Base-by-base conservation (phyloP, 2,888 invertebrate species). In the Brachyopa scutellaris region DNA sequence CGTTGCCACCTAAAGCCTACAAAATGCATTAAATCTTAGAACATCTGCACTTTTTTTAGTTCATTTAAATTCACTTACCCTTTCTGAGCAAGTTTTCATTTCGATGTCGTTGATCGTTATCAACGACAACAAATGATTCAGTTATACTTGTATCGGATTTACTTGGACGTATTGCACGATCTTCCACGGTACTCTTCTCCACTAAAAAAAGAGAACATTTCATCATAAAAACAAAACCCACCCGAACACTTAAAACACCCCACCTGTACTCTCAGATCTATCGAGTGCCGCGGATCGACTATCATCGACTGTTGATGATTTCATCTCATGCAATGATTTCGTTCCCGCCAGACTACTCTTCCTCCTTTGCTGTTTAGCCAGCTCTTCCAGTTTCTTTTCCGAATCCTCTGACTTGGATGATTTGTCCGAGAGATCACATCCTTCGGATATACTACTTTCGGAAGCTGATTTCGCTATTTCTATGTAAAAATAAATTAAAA, bases 121-220 rank as follows among this genome's bases (percentile, higher is more conserved):
- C 86, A 9, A 97, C 93, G 85, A 97, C 93, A 1, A 97, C 97
- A 90, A 97, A 97, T 19, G 97, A 96, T 88, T 97, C 97, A 0
- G 96, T 96, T 13, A 97, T 92, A 88, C 97, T 97, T 0, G 97
- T 97, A 88, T 97, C 97, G 1, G 97, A 97, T 92, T 97, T 97
- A 90, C 97, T 97, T 6, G 95, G 93, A 55, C 97, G 92, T 86
- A 97, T 92, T 36, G 95, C 92, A 85, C 96, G 92, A 0, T 93
- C 93, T 62, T 87, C 88, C 15, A 89, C 88, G 85, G 36, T 11
- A 26, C 64, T 70, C 6, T 79, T 78, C 40, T 76, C 74, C 26
- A 67, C 79, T 78, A 31, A n/a, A 47, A 42, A 1, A n/a, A 2
- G 45, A 15, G 7, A 15, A n/a, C 3, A 15, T 13, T 26, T 15